Evolutionary conservation across 1,140 invertebrate species (phyloP), one percentile per base, ranked within the genome.

Genomic region (Xylocopa sonorina): DNA sequence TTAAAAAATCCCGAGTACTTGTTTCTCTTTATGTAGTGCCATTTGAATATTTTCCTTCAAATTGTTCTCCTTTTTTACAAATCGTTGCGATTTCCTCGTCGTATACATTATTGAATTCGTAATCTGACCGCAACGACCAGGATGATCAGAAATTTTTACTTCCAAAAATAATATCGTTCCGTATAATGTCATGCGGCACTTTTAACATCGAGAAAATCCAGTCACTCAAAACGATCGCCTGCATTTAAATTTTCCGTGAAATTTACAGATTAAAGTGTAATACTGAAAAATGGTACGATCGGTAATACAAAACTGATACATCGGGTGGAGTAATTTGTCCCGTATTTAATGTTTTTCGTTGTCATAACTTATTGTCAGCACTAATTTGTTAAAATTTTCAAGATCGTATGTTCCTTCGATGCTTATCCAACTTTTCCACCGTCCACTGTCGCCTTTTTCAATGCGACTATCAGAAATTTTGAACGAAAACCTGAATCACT

Each of bases 401-500:
- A 62, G n/a, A 72, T 29, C 64, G 46, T 57, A 66, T 81, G 48
- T 58, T 34, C 58, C 18, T 27, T 32, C 32, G 18, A 43, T 16
- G 27, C 10, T 69, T 34, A 24, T 34, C 16, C 10, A 24, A 34
- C 58, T 32, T 53, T 21, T 21, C 43, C 14, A 24, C 0, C 18
- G n/a, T 32, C 7, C 46, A 68, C 51, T 60, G 18, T 57, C 48
- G 29, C 64, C 50, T 79, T 68, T 67, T 77, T 78, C 78, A 48
- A 51, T 74, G 32, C 21, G 72, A 78, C 14, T 75, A 78, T 51
- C 38, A 46, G 50, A 77, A 75, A 77, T 67, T 89, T 86, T 80
- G 73, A 83, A 83, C 79, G 87, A 87, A 84, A 85, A 82, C 82
- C 80, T 81, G 78, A 87, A 89, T 85, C 88, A 83, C 88, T 88